phyloP scores from a whole-genome alignment of 2,797 vertebrate species.

The Gallinago solitaria region DNA sequence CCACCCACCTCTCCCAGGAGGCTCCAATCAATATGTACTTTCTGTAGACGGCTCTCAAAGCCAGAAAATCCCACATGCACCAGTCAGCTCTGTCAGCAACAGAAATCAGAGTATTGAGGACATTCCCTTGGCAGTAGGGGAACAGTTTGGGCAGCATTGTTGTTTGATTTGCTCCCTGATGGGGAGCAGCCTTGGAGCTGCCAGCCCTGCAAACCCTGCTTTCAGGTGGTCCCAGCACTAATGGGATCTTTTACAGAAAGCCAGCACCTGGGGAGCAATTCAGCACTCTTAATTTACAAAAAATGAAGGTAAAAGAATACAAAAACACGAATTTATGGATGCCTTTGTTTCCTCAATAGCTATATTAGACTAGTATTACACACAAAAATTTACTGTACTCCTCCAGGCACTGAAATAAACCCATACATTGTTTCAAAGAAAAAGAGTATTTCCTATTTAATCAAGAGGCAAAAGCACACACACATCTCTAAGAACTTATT shows the following conservation, averaged over 20 bases:
- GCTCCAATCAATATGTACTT: neutral
- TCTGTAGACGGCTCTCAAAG: neutral
- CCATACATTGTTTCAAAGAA: neutral
- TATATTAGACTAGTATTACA: neutral
- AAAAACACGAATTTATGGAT: neutral
- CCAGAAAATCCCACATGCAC: neutral
- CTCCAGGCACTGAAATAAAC: neutral
- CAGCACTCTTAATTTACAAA: neutral
- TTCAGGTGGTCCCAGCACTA: neutral
- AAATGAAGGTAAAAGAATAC: neutral
- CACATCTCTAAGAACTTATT: neutral
- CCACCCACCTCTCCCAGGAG: neutral
- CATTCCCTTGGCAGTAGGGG: neutral
- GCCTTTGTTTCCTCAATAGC: neutral
- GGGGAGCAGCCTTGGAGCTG: neutral
- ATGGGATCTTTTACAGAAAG: neutral
- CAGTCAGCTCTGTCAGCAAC: neutral
- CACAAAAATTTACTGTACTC: neutral
- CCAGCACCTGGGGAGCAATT: neutral
- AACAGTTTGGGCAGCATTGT: neutral
- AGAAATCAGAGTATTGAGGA: neutral
- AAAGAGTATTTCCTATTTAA: neutral
- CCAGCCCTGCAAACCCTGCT: neutral
- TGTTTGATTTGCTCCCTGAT: neutral
- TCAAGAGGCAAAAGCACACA: neutral